These are phyloP conservation scores for Cinclus mexicanus DNA, from an alignment of 2,113 vertebrate genomes.

Conservation along the genomic window DNA sequence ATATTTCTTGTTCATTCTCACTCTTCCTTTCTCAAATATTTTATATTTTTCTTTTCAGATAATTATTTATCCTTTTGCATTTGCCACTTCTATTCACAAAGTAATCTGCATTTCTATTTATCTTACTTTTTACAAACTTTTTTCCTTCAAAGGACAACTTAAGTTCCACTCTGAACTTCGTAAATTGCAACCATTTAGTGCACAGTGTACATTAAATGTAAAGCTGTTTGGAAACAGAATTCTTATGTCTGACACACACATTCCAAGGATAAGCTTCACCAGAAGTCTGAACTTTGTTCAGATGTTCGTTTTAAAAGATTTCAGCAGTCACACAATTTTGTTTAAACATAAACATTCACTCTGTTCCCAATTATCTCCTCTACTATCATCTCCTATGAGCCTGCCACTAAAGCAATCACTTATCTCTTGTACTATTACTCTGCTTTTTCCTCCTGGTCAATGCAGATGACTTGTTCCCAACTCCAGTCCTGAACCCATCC, in stretches of 20 bases:
- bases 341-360: neutral
- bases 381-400: neutral
- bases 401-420: neutral
- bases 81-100: neutral
- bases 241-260: neutral
- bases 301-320: neutral
- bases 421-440: neutral
- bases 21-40: neutral
- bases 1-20: neutral
- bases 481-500: neutral
- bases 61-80: neutral
- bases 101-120: neutral
- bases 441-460: neutral
- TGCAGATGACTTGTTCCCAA: neutral
- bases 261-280: neutral
- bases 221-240: neutral
- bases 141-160: neutral
- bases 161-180: neutral
- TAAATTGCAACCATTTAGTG: neutral
- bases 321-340: neutral
- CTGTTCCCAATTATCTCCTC: neutral
- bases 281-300: neutral
- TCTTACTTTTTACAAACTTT: neutral
- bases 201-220: neutral
- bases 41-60: neutral